These are phyloP conservation scores for Harpalus rufipes DNA, from an alignment of 2,888 invertebrate species.

Conservation along the genomic window DNA sequence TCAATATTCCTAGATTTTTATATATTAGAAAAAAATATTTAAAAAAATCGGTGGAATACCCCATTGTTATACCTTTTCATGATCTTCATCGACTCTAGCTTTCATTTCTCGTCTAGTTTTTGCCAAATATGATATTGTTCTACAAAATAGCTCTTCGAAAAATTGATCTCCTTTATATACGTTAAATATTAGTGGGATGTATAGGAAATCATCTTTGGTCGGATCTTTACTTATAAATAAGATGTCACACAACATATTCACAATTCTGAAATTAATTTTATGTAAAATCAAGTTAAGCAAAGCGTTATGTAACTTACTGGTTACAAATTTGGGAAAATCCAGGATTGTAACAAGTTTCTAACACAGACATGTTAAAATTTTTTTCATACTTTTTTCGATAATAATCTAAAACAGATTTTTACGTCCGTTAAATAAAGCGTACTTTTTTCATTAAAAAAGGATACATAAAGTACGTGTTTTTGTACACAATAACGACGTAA, in stretches of 20 bases:
- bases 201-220: conserved; percentile 71
- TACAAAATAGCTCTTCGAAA: conserved; percentile 74
- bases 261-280: conserved; percentile 71
- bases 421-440: too few species aligned
- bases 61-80: conserved; percentile 73
- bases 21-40: too few species aligned
- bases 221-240: conserved; percentile 74
- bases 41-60: too few species aligned
- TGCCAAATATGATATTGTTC: conserved; percentile 75
- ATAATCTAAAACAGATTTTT: conserved; percentile 49
- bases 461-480: too few species aligned
- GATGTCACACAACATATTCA: conserved; percentile 73
- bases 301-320: conserved; percentile 53
- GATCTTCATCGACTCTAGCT: conserved; percentile 74
- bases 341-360: conserved; percentile 51
- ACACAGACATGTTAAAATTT: conserved; percentile 53
- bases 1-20: too few species aligned
- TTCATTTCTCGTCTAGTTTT: conserved; percentile 76
- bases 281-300: background rate
- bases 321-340: conserved; percentile 59
- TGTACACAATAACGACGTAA: too few species aligned
- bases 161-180: conserved; percentile 71
- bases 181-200: conserved; percentile 74
- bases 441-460: too few species aligned
- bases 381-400: conserved; percentile 53